Conservation (phyloP, 2,888 invertebrate genomes). For the Danaus chrysippus region DNA sequence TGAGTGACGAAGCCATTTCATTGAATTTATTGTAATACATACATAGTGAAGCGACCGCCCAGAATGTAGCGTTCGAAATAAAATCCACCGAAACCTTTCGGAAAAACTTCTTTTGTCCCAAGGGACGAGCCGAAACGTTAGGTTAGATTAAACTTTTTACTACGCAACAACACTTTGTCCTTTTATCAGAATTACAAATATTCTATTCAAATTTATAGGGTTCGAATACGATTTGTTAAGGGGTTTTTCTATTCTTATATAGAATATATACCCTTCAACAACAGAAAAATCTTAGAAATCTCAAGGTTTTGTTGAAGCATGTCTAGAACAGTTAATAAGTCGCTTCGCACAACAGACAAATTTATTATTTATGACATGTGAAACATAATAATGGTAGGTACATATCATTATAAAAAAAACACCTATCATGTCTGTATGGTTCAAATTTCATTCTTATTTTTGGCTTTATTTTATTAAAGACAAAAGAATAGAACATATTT, state of each 20-base stretch:
- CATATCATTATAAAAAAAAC: too few species aligned
- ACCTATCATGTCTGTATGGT: too few species aligned
- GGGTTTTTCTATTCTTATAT: background rate
- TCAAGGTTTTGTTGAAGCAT: too few species aligned
- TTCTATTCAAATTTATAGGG: constrained; percentile 19
- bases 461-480: too few species aligned
- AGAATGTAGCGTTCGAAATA: constrained; percentile 50
- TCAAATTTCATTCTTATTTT: too few species aligned
- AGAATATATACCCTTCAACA: too few species aligned
- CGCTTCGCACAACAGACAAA: too few species aligned
- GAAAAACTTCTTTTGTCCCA: constrained; percentile 46
- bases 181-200: constrained; percentile 37
- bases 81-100: constrained; percentile 48
- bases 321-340: too few species aligned
- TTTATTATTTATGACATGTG: too few species aligned
- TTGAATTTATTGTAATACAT: constrained; percentile 56
- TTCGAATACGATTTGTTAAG: background rate
- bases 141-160: constrained; percentile 53
- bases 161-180: constrained; percentile 37
- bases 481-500: too few species aligned
- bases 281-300: too few species aligned
- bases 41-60: constrained; percentile 46
- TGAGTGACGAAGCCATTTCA: constrained; percentile 15
- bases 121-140: constrained; percentile 43
- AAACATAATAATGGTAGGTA: too few species aligned